These are phyloP conservation scores for Terrapene triunguis DNA, from an alignment of 2,113 vertebrate genomes.

Conservation along the genomic window DNA sequence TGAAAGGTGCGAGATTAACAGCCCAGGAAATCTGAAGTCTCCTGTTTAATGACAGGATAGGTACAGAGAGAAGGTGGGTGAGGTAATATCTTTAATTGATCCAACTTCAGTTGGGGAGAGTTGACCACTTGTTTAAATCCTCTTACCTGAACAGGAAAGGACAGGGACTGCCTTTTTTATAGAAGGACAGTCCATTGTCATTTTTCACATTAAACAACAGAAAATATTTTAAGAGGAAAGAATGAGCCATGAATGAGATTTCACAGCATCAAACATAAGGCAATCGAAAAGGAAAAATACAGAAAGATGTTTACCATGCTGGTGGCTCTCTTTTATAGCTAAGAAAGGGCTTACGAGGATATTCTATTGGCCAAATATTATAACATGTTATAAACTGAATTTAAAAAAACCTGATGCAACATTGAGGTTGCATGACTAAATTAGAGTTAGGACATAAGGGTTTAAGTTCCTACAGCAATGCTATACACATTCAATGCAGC, in stretches of 20 bases:
- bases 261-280: neutral
- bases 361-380: neutral
- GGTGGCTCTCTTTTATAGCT: neutral
- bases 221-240: neutral
- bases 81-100: no score
- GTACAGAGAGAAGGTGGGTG: no score
- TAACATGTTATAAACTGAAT: neutral
- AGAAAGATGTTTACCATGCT: neutral
- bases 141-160: neutral
- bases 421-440: neutral
- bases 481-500: neutral
- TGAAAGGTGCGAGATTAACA: neutral
- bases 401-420: neutral
- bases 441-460: neutral
- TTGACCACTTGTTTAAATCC: slow-evolving; percentile 15
- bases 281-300: neutral
- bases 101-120: no score
- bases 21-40: neutral
- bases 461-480: neutral
- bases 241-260: neutral
- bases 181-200: neutral
- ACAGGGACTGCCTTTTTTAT: neutral
- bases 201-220: slow-evolving; percentile 24
- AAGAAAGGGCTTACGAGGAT: neutral
- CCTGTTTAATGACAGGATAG: neutral